A percentile compares a stretch with the other conserved stretches of the same genome.
These are phyloP conservation scores for Exephanes ischioxanthus DNA, from an alignment of 2,888 invertebrate genomes.

Conservation along the genomic window DNA sequence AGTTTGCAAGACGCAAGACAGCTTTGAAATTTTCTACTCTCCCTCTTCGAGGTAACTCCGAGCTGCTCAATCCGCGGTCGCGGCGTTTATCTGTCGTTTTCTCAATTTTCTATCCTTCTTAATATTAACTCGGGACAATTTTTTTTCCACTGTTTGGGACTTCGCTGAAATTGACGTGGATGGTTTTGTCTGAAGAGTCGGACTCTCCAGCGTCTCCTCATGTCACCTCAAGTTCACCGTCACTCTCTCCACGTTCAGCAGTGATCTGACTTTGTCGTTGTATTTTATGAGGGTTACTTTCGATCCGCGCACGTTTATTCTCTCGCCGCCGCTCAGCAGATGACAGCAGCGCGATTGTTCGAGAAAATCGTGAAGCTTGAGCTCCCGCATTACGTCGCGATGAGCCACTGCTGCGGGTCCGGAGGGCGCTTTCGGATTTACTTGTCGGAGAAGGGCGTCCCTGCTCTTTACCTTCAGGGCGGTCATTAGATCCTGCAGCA, in stretches of 20 bases:
- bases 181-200: conserved; percentile 75
- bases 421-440: conserved; percentile 85
- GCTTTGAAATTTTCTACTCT: not conserved
- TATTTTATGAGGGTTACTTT: conserved; percentile 94
- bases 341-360: conserved; percentile 93
- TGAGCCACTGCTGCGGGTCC: conserved; percentile 87
- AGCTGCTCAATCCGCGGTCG: conserved; percentile 35
- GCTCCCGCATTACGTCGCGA: conserved; percentile 87
- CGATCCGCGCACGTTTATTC: conserved; percentile 92
- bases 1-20: conserved; percentile 30
- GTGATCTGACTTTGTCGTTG: conserved; percentile 93
- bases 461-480: conserved; percentile 92
- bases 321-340: conserved; percentile 91
- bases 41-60: conserved; percentile 10
- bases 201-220: conserved; percentile 76
- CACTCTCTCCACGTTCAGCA: conserved; percentile 93
- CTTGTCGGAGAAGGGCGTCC: conserved; percentile 92
- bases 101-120: conserved; percentile 60
- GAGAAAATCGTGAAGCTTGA: conserved; percentile 92
- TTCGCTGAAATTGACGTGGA: conserved; percentile 76
- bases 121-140: conserved; percentile 40
- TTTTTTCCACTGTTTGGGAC: conserved; percentile 63
- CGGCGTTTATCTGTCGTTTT: conserved; percentile 43
- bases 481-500: conserved; percentile 92
- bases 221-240: conserved; percentile 88